Evolutionary conservation across 1,140 invertebrate species (phyloP), one percentile per base, ranked within the genome.

Genomic region (Nomia melanderi): DNA sequence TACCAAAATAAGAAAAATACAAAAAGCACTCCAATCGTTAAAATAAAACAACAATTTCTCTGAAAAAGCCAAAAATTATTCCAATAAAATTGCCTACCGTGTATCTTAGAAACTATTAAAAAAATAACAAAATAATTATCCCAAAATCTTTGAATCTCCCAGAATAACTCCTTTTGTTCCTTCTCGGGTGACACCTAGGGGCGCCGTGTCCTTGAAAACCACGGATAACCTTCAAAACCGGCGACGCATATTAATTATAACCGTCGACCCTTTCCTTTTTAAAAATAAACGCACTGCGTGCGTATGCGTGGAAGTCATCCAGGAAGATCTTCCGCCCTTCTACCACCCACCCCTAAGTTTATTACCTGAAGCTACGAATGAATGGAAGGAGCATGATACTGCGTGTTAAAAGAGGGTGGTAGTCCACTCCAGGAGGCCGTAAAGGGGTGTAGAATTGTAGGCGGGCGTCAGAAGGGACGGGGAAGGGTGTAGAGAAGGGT

Each of bases 311-410:
- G 69, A 82, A 78, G 81, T 82, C 59, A 83, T 63, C 77, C 63
- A 80, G 73, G 63, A 83, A 80, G 78, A 84, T 84, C 82, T 74
- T 77, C 69, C 74, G 67, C 67, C 71, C 66, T 50, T 75, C 64
- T 63, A 59, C 41, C 71, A 44, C 44, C 29, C 60, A 50, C 62
- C 76, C 77, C 75, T 78, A 69, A 77, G 77, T 88, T 88, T 87
- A 87, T 87, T 86, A 87, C 56, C 62, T 80, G 79, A 75, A 64
- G 77, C 79, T 77, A 81, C 83, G 85, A 86, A 86, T 88, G 83
- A 88, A 88, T 88, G 83, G 83, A 83, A 79, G 75, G 71, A 82
- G 74, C 57, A 88, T 83, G 85, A 89, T 88, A 87, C 88, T 88
- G 82, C 85, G 82, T 67, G 81, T 84, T 87, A 86, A 88, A 86